Percentiles rank a stretch among this genome's conserved stretches.
Conservation (phyloP, 2,113 vertebrate genomes). For the Lophotis ruficrista region DNA sequence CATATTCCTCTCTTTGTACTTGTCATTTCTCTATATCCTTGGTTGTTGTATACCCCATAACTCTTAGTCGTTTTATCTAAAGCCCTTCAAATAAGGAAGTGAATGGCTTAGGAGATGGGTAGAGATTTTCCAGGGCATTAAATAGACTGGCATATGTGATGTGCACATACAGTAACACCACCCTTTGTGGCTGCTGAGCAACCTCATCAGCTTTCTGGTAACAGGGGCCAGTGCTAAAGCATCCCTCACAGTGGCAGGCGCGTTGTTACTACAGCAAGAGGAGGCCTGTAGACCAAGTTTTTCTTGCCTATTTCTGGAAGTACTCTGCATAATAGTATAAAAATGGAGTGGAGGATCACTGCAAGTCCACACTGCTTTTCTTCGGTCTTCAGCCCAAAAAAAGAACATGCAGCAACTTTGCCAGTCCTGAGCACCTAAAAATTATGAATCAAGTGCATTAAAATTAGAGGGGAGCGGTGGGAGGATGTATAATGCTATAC, state of each 20-base stretch:
- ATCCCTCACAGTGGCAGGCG: background rate
- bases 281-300: background rate
- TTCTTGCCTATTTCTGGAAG: background rate
- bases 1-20: slow-evolving; percentile 47
- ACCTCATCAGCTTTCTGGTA: background rate
- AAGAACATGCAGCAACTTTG: background rate
- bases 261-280: background rate
- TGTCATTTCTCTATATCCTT: slow-evolving; percentile 36
- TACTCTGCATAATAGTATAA: background rate
- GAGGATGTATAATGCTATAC: background rate
- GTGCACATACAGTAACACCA: background rate
- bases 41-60: slow-evolving; percentile 11
- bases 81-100: background rate
- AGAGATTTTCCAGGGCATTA: background rate
- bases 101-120: background rate
- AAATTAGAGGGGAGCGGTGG: background rate
- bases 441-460: background rate
- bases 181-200: background rate
- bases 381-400: background rate
- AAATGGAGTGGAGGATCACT: background rate
- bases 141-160: background rate
- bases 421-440: background rate
- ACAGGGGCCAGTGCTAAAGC: background rate
- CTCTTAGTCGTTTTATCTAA: slow-evolving; percentile 19
- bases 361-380: background rate